Evolutionary conservation across 2,888 invertebrate species (phyloP).

Genomic region (Coremacera marginata): DNA sequence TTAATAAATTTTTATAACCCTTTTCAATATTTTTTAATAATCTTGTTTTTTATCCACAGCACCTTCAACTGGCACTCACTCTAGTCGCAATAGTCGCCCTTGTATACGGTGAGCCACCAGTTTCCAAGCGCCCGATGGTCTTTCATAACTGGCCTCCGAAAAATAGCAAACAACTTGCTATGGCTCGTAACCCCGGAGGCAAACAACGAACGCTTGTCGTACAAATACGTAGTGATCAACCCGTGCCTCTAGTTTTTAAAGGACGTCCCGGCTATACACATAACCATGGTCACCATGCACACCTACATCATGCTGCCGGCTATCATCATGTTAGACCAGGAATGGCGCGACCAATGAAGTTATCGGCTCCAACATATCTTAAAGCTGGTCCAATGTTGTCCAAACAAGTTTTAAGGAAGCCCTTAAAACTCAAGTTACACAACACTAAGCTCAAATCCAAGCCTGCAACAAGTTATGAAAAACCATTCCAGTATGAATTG

Average conservation of each 20-base stretch:
- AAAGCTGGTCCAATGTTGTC: conserved; percentile 45
- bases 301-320: conserved; percentile 38
- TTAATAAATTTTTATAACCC: not conserved
- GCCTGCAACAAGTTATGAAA: conserved; percentile 66
- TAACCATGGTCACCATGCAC: conserved; percentile 47
- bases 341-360: conserved; percentile 46
- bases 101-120: conserved; percentile 56
- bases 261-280: conserved; percentile 55
- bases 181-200: conserved; percentile 47
- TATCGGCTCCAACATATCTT: conserved; percentile 54
- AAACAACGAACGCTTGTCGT: conserved; percentile 65
- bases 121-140: conserved; percentile 56
- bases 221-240: conserved; percentile 67
- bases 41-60: conserved; percentile 36
- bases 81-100: conserved; percentile 48
- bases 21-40: conserved; percentile 1
- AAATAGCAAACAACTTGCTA: conserved; percentile 55
- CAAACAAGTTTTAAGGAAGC: conserved; percentile 54
- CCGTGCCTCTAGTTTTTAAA: conserved; percentile 64
- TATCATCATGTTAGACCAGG: conserved; percentile 38
- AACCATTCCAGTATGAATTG: conserved; percentile 54
- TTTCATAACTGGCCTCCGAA: conserved; percentile 61
- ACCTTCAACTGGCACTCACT: conserved; percentile 36
- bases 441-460: conserved; percentile 57
- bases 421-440: conserved; percentile 63